These are phyloP conservation scores for Dipodomys ordii DNA, from an alignment of 2,113 vertebrate genomes.

Conservation along the genomic window DNA sequence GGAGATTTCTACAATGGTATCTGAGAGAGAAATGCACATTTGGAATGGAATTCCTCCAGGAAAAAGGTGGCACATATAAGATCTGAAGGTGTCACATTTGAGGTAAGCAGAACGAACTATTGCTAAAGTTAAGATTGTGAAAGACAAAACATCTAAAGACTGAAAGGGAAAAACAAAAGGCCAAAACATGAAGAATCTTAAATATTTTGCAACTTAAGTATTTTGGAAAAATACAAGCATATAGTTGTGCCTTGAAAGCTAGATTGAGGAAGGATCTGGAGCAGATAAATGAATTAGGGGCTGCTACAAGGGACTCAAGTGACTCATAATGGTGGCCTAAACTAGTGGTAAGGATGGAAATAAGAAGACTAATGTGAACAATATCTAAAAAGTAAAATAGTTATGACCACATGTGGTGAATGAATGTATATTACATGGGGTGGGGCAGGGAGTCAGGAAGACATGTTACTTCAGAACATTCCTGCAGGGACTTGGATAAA, in stretches of 20 bases:
- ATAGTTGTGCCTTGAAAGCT: constrained; percentile 19
- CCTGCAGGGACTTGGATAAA: neutral
- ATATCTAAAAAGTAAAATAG: neutral
- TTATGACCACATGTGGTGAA: neutral
- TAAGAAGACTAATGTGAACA: neutral
- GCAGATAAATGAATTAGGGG: neutral
- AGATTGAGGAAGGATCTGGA: neutral
- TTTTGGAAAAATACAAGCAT: neutral
- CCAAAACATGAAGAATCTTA: neutral
- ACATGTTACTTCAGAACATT: neutral
- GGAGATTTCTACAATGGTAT: neutral
- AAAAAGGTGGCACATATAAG: neutral
- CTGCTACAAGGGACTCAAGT: neutral
- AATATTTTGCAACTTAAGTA: neutral
- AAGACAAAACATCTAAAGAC: neutral
- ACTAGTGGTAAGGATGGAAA: neutral
- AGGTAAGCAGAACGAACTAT: neutral
- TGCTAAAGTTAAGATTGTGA: neutral
- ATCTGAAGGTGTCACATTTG: neutral
- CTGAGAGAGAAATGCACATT: neutral
- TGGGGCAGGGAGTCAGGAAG: neutral
- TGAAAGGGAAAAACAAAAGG: neutral
- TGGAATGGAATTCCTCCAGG: neutral
- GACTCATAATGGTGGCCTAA: neutral
- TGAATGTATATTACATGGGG: neutral